These are phyloP conservation scores for Procambarus virginalis DNA, from an alignment of 1,140 invertebrate genomes.

Conservation along the genomic window DNA sequence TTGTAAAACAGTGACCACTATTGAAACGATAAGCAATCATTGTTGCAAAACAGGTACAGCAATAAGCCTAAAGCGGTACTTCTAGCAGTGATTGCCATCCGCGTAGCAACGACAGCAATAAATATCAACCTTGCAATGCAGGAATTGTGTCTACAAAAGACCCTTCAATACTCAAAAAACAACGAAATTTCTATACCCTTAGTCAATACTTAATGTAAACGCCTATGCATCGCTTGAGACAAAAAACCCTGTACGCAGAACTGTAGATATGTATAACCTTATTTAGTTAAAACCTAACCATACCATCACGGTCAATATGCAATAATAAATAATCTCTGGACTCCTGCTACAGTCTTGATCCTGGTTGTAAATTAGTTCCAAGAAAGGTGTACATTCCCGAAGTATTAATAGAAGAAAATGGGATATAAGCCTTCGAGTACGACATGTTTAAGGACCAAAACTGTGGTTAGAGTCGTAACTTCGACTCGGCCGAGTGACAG, in stretches of 20 bases:
- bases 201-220: neutral
- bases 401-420: neutral
- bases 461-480: neutral
- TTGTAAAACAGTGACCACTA: neutral
- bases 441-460: neutral
- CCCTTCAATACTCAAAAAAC: neutral
- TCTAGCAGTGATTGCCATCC: no score
- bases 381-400: neutral
- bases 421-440: neutral
- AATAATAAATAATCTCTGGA: conserved; percentile 11
- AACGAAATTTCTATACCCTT: neutral
- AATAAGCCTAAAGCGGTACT: no score
- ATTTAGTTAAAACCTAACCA: conserved; percentile 11
- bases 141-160: neutral
- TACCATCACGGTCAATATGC: conserved; percentile 49
- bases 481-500: neutral
- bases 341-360: neutral
- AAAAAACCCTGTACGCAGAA: neutral
- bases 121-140: neutral
- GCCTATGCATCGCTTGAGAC: conserved; percentile 15
- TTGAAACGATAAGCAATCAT: no score
- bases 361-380: neutral
- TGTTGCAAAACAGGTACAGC: no score
- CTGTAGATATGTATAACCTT: conserved; percentile 15
- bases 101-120: neutral